These are phyloP conservation scores for Noctilio leporinus DNA, from an alignment of 2,113 vertebrate species.

Conservation along the genomic window DNA sequence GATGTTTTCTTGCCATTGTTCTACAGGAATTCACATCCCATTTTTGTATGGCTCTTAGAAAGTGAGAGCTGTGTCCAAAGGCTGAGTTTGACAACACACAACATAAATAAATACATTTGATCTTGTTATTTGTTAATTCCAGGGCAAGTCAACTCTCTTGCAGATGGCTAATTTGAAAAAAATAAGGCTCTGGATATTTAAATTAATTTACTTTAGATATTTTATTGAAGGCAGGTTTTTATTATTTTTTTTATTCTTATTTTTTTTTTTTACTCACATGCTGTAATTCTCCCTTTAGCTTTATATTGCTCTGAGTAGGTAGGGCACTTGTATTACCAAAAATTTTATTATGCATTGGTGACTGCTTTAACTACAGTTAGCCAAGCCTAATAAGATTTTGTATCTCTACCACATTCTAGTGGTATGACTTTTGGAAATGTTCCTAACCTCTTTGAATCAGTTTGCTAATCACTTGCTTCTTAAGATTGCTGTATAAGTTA, in stretches of 20 bases:
- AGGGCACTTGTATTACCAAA: background rate
- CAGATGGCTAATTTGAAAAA: background rate
- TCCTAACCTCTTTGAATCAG: background rate
- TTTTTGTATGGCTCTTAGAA: background rate
- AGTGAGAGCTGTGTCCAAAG: background rate
- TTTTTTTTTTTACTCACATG: background rate
- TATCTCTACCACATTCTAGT: background rate
- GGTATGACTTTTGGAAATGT: background rate
- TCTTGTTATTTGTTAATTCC: background rate
- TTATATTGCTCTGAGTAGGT: background rate
- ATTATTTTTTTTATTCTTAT: no score
- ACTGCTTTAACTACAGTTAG: background rate
- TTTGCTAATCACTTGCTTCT: background rate
- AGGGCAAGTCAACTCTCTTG: background rate
- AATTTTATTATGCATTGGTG: background rate
- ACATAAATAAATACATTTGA: background rate
- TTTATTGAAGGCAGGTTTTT: background rate
- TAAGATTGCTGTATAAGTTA: background rate
- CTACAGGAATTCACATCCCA: background rate
- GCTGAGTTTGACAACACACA: background rate
- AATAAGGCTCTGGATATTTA: background rate
- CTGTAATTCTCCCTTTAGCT: background rate
- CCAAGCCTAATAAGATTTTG: background rate
- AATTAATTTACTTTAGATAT: background rate
- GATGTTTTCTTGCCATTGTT: background rate